Evolutionary conservation across 2,113 vertebrate species (phyloP).

Genomic region (Lagopus muta): DNA sequence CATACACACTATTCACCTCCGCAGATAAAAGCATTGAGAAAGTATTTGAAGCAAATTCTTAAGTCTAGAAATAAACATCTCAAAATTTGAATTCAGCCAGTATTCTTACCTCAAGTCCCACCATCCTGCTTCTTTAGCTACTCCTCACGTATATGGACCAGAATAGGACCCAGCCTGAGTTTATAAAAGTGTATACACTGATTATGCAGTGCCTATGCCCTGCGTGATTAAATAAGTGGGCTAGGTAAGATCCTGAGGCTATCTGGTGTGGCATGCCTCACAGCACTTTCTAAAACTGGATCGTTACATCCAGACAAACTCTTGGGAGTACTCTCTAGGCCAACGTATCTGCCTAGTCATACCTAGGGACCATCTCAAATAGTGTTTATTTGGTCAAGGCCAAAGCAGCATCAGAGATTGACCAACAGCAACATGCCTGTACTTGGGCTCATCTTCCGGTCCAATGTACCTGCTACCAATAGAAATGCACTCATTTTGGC

Average conservation of each 20-base stretch:
- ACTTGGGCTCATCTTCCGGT: background rate
- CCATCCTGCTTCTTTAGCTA: background rate
- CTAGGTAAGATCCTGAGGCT: background rate
- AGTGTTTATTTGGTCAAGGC: background rate
- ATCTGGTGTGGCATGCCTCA: no score
- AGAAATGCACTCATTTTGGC: background rate
- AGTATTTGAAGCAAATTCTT: background rate
- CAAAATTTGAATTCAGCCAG: background rate
- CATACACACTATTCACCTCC: background rate
- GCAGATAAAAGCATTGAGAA: background rate
- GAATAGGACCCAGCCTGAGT: background rate
- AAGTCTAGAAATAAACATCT: background rate
- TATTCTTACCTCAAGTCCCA: background rate
- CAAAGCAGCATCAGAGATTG: background rate
- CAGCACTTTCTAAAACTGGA: background rate
- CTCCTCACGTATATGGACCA: background rate
- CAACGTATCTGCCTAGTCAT: background rate
- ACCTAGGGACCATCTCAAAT: background rate
- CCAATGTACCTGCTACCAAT: background rate
- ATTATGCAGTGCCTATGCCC: background rate
- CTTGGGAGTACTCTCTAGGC: background rate
- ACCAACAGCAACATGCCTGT: background rate
- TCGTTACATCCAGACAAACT: background rate
- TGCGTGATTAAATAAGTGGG: background rate
- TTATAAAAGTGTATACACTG: background rate